Evolutionary conservation across 2,113 vertebrate genomes (phyloP).

Genomic region (Speoplatyrhinus poulsoni): DNA sequence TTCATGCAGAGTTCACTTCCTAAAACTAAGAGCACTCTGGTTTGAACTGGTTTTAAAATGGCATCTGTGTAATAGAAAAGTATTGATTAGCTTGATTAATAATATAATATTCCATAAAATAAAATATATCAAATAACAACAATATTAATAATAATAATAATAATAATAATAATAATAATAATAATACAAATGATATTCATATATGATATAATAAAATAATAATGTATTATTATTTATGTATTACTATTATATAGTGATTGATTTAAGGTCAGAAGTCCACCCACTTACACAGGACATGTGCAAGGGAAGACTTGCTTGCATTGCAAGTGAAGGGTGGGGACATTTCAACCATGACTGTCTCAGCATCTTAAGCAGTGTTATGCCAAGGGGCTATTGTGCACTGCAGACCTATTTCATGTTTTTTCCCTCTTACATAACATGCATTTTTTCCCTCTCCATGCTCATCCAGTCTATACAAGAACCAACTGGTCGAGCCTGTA

Average conservation of each 20-base stretch:
- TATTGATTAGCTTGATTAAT: too few relatives aligned
- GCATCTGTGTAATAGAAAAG: constrained; percentile 6
- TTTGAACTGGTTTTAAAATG: constrained; percentile 52
- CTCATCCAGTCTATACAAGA: constrained; percentile 41
- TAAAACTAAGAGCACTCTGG: constrained; percentile 40
- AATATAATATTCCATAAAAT: too few relatives aligned
- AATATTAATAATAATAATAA: too few relatives aligned
- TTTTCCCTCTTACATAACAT: constrained; percentile 61
- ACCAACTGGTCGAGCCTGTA: constrained; percentile 68
- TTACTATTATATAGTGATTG: too few relatives aligned
- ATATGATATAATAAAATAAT: too few relatives aligned
- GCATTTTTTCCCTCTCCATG: constrained; percentile 5
- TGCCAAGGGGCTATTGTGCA: constrained; percentile 45
- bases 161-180: too few relatives aligned
- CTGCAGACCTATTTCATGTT: constrained; percentile 57
- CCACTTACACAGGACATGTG: constrained; percentile 57
- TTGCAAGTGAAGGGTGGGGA: constrained; percentile 15
- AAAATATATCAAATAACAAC: too few relatives aligned
- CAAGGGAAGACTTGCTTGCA: constrained; percentile 12
- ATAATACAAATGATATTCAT: too few relatives aligned
- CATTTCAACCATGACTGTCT: constrained; percentile 11
- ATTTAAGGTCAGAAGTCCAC: too few relatives aligned
- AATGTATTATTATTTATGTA: too few relatives aligned
- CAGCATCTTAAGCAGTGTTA: constrained; percentile 25
- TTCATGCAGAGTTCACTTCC: constrained; percentile 7